phyloP scores from a whole-genome alignment of 92 coral and sea anemone genomes.

The Epizoanthus scotinus region DNA sequence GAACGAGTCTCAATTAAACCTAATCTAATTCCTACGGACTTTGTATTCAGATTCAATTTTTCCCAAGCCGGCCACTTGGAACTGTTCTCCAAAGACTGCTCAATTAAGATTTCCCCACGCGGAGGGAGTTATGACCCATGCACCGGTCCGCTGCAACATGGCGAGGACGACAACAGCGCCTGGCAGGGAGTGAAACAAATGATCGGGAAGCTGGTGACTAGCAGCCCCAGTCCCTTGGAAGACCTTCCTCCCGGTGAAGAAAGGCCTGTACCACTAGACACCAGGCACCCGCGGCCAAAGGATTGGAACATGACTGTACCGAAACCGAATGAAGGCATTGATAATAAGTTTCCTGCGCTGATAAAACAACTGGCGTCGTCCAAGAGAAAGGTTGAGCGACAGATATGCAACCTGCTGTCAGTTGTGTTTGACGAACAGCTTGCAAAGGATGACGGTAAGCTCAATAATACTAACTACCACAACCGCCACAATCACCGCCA shows the following conservation, averaged over 20 bases:
- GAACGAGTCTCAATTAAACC: too few species aligned
- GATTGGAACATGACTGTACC: neutral
- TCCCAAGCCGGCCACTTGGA: conserved; percentile 64
- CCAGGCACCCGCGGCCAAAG: conserved; percentile 13
- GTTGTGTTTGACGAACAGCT: conserved; percentile 81
- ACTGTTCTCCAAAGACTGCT: conserved; percentile 64
- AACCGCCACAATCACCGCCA: too few species aligned
- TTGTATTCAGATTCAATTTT: conserved; percentile 47
- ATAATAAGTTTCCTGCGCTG: conserved; percentile 8
- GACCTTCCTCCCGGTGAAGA: neutral
- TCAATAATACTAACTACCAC: too few species aligned
- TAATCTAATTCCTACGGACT: too few species aligned
- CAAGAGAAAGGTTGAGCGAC: conserved; percentile 80
- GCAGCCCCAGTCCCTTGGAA: conserved; percentile 14
- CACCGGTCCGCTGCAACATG: conserved; percentile 48
- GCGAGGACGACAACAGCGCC: conserved; percentile 14
- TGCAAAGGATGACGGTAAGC: conserved; percentile 62
- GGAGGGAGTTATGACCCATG: conserved; percentile 54
- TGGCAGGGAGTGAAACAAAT: conserved; percentile 42
- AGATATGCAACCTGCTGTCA: conserved; percentile 63
- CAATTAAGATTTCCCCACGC: conserved; percentile 65
- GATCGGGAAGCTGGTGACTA: conserved; percentile 37
- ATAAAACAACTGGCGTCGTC: conserved; percentile 63
- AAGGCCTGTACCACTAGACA: neutral
- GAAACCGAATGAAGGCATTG: neutral